Base-by-base conservation (phyloP, 2,888 invertebrate genomes). In the Adelphocoris suturalis region DNA sequence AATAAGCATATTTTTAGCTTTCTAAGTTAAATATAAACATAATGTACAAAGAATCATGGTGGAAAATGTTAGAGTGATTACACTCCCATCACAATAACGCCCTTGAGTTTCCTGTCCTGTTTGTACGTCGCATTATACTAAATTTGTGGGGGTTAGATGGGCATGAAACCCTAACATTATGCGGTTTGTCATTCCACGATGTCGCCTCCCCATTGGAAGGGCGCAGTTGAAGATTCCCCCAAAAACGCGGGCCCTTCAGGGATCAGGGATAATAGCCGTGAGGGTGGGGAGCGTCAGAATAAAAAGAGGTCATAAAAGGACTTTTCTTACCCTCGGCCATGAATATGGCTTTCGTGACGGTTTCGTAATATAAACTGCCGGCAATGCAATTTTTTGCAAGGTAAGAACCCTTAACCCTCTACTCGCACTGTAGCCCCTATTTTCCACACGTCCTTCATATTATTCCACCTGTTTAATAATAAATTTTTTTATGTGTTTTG, bases 211-310 rank as follows among this genome's bases (percentile, higher is more conserved):
- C 52, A 52, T 16, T 7, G 52, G 52, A 52, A 14, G 12, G 52
- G 52, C 52, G 52, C 52, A 3, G 52, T 52, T 52, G 52, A 52
- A 11, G 52, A 61, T 61, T 19, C 61, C 61, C 61, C 19, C 61
- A 37, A 19, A 61, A 61, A 61, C n/a, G 61, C 16, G 61, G 9
- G n/a, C 61, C 61, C 61, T 19, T 19, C 2, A 61, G 61, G 9
- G 61, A 61, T 61, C 16, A 61, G 61, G 61, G 61, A 61, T 61
- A 61, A 61, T 19, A 19, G 61, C n/a, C 61, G 61, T 61, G 19
- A 4, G 61, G 19, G 61, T 2, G n/a, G 19, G 19, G 61, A n/a
- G n/a, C n/a, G n/a, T 4, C 16, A n/a, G 9, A 19, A 19, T n/a
- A n/a, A 61, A 61, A 61, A 52, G 16, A 16, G 16, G 52, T n/a